Evolutionary conservation across 2,888 invertebrate species (phyloP), one percentile per base, ranked within the genome.

Genomic region (Galerucella calmariensis): DNA sequence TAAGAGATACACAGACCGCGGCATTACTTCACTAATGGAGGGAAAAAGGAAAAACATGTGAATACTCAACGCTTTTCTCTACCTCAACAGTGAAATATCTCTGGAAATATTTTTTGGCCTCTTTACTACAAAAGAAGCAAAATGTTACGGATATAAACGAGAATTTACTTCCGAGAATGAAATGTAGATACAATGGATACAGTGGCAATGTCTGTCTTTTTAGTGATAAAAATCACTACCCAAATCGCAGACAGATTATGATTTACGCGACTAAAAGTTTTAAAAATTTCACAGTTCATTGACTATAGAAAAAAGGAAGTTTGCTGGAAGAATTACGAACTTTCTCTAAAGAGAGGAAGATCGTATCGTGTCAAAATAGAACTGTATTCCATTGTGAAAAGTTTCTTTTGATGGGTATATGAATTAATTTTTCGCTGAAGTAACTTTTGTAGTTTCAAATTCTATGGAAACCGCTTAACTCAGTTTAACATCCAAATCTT

Each of bases 31-130:
- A 75, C 82, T 83, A 83, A 83, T 83, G 82, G 82, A 82, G 80
- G 80, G 78, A 80, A 81, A 72, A 81, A 81, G 81, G 82, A 81
- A 82, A 82, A 81, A 79, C 81, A 81, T 81, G 82, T 80, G 81
- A 83, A 82, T 82, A 80, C 78, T 78, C 73, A 61, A 66, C 67
- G 70, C 20, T 70, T 70, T 75, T 62, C 69, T 71, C 69, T 65
- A 68, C 66, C 67, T 69, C 67, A 68, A 76, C 67, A 73, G 72
- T 75, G 69, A 76, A 76, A 78, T 73, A 75, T 76, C 68, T 67
- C 72, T 61, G 27, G 48, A 70, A 75, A 70, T 70, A 75, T 72
- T 69, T 72, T 72, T 58, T 62, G 65, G 68, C 62, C 61, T 48
- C 48, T 67, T 68, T 62, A 35, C 62, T 63, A 65, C 58, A 68